Conservation (phyloP, 2,113 vertebrate species). For the Fulmarus glacialis region DNA sequence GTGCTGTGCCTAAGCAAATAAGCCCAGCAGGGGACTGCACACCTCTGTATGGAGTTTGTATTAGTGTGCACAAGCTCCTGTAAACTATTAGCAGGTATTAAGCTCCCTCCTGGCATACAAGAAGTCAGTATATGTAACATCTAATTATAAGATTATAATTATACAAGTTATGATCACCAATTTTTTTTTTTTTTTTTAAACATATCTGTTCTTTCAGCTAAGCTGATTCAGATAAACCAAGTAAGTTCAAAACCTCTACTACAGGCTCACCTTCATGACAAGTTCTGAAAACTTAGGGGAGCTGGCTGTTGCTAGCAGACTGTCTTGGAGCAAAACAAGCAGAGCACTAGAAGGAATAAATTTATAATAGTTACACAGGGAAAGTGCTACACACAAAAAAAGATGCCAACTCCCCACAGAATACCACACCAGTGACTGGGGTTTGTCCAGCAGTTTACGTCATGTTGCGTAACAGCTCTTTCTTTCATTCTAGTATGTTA, state of each 20-base stretch:
- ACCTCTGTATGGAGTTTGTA: not conserved
- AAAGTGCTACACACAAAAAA: not conserved
- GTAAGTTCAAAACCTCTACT: not conserved
- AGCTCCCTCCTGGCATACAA: not conserved
- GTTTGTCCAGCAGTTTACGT: not conserved
- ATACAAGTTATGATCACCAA: not conserved
- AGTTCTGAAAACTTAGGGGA: constrained; percentile 94
- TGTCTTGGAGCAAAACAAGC: constrained; percentile 95
- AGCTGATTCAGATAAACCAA: not conserved
- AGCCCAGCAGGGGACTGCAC: not conserved
- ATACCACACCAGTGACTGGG: not conserved
- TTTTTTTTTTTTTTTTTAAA: not conserved
- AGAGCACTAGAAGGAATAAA: constrained; percentile 82
- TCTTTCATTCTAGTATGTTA: not conserved
- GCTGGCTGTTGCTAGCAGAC: constrained; percentile 87
- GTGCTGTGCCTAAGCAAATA: not conserved
- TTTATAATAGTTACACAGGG: not conserved
- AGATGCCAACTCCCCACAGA: not conserved
- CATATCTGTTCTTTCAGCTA: not conserved
- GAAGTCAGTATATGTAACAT: not conserved
- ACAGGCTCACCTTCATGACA: constrained; percentile 91
- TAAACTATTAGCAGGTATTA: not conserved
- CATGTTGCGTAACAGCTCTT: not conserved
- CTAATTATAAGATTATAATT: not conserved
- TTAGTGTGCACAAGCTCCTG: not conserved